Evolutionary conservation across 2,113 vertebrate genomes (phyloP).

Genomic region (Larimichthys crocea): DNA sequence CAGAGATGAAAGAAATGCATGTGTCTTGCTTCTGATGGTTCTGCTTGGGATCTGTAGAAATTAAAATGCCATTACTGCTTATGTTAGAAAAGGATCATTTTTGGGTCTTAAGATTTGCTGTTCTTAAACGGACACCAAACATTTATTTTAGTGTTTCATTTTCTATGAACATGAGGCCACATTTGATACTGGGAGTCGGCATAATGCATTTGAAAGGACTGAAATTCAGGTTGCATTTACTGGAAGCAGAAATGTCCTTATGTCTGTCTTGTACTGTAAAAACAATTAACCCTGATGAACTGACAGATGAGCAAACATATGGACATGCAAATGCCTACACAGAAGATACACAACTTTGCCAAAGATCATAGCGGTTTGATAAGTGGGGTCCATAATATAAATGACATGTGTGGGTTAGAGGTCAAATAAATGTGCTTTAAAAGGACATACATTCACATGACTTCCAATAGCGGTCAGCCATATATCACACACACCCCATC

Average conservation of each 20-base stretch:
- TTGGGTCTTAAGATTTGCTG: constrained; percentile 15
- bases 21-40: constrained; percentile 29
- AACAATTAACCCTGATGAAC: not conserved
- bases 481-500: constrained; percentile 44
- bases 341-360: not conserved
- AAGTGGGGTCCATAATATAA: constrained; percentile 10
- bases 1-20: constrained; percentile 57
- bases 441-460: constrained; percentile 46
- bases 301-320: not conserved
- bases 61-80: constrained; percentile 46
- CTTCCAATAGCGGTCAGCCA: constrained; percentile 63
- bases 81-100: constrained; percentile 28
- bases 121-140: constrained; percentile 22
- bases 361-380: constrained; percentile 27
- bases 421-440: constrained; percentile 66
- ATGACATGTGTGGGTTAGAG: constrained; percentile 34
- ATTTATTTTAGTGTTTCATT: constrained; percentile 24
- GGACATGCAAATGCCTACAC: not conserved
- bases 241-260: not conserved
- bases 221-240: not conserved
- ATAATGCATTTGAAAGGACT: constrained; percentile 23
- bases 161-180: constrained; percentile 32
- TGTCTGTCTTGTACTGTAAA: not conserved
- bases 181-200: constrained; percentile 3
- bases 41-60: constrained; percentile 45